phyloP scores from a whole-genome alignment of 2,113 vertebrate species.

The Trachemys scripta region DNA sequence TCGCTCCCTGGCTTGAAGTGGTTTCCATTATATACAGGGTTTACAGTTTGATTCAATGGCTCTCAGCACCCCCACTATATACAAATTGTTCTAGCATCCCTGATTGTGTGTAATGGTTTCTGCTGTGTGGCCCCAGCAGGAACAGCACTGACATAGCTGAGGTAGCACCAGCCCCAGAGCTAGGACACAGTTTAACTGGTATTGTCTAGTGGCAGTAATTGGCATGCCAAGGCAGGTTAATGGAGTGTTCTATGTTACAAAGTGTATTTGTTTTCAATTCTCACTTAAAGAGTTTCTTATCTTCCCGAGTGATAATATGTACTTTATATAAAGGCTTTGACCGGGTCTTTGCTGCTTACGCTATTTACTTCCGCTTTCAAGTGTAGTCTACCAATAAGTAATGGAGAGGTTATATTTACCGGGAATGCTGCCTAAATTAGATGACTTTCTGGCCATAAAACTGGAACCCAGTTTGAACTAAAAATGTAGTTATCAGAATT shows the following conservation, averaged over 20 bases:
- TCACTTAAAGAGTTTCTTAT: constrained; percentile 44
- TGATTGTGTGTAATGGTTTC: not conserved
- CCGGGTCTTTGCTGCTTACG: constrained; percentile 32
- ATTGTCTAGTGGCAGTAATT: constrained; percentile 2
- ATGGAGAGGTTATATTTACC: constrained; percentile 36
- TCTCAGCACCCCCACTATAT: no score
- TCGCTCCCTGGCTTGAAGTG: no score
- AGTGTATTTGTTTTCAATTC: constrained; percentile 48
- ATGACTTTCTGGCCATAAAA: constrained; percentile 21
- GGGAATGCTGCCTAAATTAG: not conserved
- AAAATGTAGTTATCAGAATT: not conserved
- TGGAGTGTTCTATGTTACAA: not conserved
- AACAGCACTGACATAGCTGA: not conserved
- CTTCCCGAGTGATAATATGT: constrained; percentile 41
- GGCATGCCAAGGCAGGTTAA: not conserved
- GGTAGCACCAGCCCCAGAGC: not conserved
- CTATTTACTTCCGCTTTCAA: constrained; percentile 41
- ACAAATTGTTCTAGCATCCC: no score
- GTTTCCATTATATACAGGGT: no score
- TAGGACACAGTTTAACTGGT: not conserved
- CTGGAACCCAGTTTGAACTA: not conserved
- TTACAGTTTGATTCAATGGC: no score
- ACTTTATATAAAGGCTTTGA: constrained; percentile 29
- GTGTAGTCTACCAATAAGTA: not conserved
- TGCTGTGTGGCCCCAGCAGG: not conserved